Conservation (phyloP, 1,140 invertebrate species). For the Polypedilum pembai region DNA sequence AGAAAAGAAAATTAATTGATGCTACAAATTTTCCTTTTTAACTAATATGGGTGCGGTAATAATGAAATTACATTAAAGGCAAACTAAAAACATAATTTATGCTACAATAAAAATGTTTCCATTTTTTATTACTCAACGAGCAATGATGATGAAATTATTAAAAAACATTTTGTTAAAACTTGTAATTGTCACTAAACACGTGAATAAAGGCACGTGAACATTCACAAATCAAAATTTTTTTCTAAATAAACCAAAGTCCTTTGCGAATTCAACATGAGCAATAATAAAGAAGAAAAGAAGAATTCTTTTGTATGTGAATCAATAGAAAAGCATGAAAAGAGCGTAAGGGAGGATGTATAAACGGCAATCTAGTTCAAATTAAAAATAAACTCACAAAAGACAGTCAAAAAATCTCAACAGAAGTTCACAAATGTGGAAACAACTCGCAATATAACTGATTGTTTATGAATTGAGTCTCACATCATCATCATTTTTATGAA, state of each 20-base stretch:
- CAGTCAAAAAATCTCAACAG: neutral
- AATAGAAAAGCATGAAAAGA: neutral
- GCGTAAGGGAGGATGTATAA: neutral
- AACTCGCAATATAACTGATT: slow-evolving; percentile 6
- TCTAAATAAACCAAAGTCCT: no score
- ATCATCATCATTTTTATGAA: no score
- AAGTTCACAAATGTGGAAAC: slow-evolving; percentile 1
- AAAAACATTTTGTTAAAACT: slow-evolving; percentile 1
- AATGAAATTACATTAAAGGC: slow-evolving; percentile 15
- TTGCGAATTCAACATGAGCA: no score
- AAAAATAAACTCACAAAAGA: slow-evolving; percentile 11
- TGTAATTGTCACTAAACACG: neutral
- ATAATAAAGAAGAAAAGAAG: no score
- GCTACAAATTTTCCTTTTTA: neutral
- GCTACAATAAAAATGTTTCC: neutral
- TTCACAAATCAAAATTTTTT: no score
- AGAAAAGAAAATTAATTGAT: neutral
- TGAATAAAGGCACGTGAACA: neutral
- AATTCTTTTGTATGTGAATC: neutral
- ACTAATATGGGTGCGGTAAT: neutral
- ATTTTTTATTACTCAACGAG: slow-evolving; percentile 1
- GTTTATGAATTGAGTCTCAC: neutral
- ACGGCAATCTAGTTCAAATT: neutral
- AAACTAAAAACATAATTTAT: slow-evolving; percentile 20
- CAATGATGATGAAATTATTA: neutral